Conservation (phyloP, 1,140 invertebrate genomes). For the Conus betulinus region DNA sequence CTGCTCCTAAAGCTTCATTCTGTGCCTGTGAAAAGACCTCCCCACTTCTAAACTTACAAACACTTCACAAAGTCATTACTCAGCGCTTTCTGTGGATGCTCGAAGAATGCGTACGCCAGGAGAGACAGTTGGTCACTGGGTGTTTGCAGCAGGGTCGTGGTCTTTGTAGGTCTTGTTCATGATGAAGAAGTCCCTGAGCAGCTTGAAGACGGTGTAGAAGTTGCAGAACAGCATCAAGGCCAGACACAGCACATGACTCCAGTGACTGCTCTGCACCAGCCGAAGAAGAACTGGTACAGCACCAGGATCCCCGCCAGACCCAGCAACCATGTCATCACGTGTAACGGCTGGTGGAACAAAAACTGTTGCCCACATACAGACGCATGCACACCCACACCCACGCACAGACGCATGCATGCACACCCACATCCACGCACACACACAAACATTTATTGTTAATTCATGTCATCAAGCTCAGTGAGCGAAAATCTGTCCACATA, state of each 20-base stretch:
- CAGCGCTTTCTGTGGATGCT: too few species aligned
- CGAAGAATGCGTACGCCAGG: too few species aligned
- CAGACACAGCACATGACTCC: constrained; percentile 93
- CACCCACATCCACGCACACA: neutral
- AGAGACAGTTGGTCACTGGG: neutral
- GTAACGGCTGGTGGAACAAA: constrained; percentile 91
- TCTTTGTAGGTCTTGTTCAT: constrained; percentile 77
- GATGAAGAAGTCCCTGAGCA: constrained; percentile 89
- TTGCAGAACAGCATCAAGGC: constrained; percentile 91
- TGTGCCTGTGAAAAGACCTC: too few species aligned
- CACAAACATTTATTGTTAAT: neutral
- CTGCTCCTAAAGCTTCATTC: too few species aligned
- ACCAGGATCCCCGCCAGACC: constrained; percentile 85
- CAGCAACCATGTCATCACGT: constrained; percentile 85
- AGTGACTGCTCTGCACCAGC: constrained; percentile 86
- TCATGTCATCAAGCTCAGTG: neutral
- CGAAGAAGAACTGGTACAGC: constrained; percentile 84
- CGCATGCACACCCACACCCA: neutral
- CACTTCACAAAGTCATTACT: too few species aligned
- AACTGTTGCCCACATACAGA: constrained; percentile 78
- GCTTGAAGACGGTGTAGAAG: constrained; percentile 93
- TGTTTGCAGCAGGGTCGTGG: constrained; percentile 53
- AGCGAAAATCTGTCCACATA: too few species aligned
- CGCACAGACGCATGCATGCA: neutral
- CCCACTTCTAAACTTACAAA: too few species aligned